Conservation (phyloP, 2,888 invertebrate genomes). For the Lepidocyrtoides sp. region DNA sequence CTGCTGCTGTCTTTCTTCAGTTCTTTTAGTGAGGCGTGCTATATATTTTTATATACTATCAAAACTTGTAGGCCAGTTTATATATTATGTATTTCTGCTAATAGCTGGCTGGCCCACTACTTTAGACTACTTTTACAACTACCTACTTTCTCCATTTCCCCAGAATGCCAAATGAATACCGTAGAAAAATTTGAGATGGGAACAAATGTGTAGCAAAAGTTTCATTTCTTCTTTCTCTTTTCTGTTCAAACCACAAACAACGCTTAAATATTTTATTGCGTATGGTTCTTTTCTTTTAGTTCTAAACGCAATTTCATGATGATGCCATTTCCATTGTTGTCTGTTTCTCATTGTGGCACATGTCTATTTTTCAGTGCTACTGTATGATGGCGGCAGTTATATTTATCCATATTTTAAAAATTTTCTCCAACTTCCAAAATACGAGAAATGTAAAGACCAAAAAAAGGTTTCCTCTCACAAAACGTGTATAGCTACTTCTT, state of each 20-base stretch:
- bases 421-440: neutral
- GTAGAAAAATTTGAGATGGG: neutral
- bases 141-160: no score
- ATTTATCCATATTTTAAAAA: neutral
- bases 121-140: neutral
- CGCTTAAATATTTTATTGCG: neutral
- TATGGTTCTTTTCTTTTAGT: neutral
- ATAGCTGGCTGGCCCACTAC: neutral
- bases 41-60: neutral
- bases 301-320: constrained; percentile 1
- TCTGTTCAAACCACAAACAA: constrained; percentile 3
- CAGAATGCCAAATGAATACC: neutral
- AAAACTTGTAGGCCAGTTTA: neutral
- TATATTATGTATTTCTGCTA: neutral
- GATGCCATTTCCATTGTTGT: neutral
- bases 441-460: neutral
- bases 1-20: neutral
- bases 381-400: neutral
- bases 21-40: no score
- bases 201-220: neutral
- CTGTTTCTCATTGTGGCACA: neutral
- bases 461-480: constrained; percentile 16
- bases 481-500: constrained; percentile 1
- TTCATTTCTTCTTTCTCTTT: neutral
- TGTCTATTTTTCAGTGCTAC: neutral